These are phyloP conservation scores for Pseudachorutes palmiensis DNA, from an alignment of 1,140 invertebrate genomes.

Conservation along the genomic window DNA sequence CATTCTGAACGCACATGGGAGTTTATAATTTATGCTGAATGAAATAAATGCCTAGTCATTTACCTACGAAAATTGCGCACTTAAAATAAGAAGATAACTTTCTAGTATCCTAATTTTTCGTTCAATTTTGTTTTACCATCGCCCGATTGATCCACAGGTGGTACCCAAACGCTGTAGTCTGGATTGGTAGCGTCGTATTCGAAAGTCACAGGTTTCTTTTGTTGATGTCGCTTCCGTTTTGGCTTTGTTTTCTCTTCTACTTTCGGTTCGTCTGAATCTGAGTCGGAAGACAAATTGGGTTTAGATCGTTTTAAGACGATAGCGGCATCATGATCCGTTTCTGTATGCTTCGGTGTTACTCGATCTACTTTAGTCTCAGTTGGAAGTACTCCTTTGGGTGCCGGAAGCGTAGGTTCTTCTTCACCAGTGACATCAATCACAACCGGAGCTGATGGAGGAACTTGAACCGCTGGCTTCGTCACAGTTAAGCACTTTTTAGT, in stretches of 20 bases:
- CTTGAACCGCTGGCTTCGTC: conserved; percentile 1
- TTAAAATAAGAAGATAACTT: conserved; percentile 4
- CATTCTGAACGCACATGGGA: too few species aligned
- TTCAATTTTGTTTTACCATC: conserved; percentile 72
- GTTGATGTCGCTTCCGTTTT: conserved; percentile 23
- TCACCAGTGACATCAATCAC: background rate
- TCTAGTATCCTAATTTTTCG: conserved; percentile 70
- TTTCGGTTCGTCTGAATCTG: conserved; percentile 19
- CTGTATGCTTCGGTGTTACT: conserved; percentile 3
- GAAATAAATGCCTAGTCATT: too few species aligned
- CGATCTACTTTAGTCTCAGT: background rate
- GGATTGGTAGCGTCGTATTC: conserved; percentile 48
- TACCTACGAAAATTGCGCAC: too few species aligned
- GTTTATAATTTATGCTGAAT: too few species aligned
- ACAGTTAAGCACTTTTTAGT: conserved; percentile 9
- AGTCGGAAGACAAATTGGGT: conserved; percentile 41
- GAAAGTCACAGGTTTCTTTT: conserved; percentile 22
- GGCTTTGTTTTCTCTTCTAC: conserved; percentile 37
- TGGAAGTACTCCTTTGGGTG: background rate
- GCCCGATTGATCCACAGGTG: conserved; percentile 63
- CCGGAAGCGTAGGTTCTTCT: background rate
- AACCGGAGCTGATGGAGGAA: too few species aligned
- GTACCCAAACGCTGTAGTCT: conserved; percentile 67
- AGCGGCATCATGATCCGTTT: conserved; percentile 33
- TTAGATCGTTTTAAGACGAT: conserved; percentile 42